Percentiles rank a stretch among this genome's conserved stretches.
These are phyloP conservation scores for Plebejus anna DNA, from an alignment of 2,888 invertebrate species.

Conservation along the genomic window DNA sequence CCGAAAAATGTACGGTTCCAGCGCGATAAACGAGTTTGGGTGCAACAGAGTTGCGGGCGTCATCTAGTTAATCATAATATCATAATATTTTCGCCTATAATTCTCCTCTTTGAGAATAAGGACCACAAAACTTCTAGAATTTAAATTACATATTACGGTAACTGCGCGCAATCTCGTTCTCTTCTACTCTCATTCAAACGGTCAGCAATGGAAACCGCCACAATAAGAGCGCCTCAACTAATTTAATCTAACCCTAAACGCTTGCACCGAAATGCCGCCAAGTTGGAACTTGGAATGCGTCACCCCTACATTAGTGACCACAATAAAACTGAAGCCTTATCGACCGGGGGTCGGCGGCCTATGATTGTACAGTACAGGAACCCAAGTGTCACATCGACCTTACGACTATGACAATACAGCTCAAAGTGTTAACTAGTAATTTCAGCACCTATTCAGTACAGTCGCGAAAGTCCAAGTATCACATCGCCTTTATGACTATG, in stretches of 20 bases:
- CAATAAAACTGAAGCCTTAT: constrained; percentile 43
- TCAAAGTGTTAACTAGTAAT: background rate
- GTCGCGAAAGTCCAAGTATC: background rate
- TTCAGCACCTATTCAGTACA: background rate
- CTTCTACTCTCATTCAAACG: no score
- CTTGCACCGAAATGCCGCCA: background rate
- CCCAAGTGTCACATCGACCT: background rate
- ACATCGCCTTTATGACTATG: background rate
- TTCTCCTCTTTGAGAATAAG: no score
- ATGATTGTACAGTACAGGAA: constrained; percentile 49
- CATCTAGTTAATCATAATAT: no score
- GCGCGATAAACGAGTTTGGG: no score
- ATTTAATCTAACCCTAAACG: background rate
- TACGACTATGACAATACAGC: background rate
- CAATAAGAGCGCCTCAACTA: background rate
- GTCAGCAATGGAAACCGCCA: no score
- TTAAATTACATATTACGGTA: no score
- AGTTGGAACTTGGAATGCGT: constrained; percentile 9
- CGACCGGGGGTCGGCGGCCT: constrained; percentile 61
- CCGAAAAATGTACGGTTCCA: no score
- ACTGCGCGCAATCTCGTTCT: no score
- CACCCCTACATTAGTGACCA: constrained; percentile 5
- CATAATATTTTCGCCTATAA: no score
- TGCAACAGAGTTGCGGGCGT: no score
- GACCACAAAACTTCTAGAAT: no score